Conservation (phyloP, 2,888 invertebrate genomes). For the Drosophila demipolita region DNA sequence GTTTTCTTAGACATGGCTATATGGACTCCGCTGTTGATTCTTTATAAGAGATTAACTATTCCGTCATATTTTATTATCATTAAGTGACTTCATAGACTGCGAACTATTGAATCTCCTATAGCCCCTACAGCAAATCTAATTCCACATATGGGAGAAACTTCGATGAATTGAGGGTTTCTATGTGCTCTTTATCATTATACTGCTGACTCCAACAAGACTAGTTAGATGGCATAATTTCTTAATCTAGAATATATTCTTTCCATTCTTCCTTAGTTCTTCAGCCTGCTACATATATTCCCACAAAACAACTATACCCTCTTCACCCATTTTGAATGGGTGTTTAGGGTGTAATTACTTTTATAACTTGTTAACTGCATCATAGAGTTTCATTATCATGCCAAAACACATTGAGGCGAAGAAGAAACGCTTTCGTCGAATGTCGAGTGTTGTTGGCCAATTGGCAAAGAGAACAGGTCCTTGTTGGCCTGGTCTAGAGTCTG, state of each 20-base stretch:
- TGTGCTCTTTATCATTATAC: neutral
- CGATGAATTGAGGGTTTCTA: neutral
- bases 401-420: slow-evolving; percentile 27
- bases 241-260: neutral
- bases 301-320: neutral
- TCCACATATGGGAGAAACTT: neutral
- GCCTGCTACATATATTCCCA: neutral
- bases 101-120: neutral
- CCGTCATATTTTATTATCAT: neutral
- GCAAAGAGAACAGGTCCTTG: neutral
- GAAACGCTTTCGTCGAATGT: slow-evolving; percentile 17
- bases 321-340: neutral
- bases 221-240: neutral
- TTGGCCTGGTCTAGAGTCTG: slow-evolving; percentile 17
- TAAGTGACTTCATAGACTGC: neutral
- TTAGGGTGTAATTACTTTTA: slow-evolving; percentile 55
- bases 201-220: neutral
- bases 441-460: slow-evolving; percentile 10
- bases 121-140: neutral
- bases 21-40: neutral
- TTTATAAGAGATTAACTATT: neutral
- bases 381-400: slow-evolving; percentile 27
- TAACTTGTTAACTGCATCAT: slow-evolving; percentile 72
- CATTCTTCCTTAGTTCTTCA: neutral
- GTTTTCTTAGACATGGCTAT: neutral